Evolutionary conservation across 2,797 vertebrate genomes (phyloP).

Genomic region (Psittacula derbiana): DNA sequence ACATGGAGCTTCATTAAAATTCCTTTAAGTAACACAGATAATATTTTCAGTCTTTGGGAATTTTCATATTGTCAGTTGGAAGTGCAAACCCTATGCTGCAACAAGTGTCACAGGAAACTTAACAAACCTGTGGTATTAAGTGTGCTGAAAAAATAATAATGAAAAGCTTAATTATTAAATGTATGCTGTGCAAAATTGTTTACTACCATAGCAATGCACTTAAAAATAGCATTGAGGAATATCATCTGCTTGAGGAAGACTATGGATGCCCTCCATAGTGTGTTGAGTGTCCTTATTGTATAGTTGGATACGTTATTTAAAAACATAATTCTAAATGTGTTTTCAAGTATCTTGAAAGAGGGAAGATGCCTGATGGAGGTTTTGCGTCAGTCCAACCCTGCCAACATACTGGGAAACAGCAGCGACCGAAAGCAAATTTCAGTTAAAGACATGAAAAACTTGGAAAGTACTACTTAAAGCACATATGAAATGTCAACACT

Average conservation of each 20-base stretch:
- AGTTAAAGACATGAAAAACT: neutral
- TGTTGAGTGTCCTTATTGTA: neutral
- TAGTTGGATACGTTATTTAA: neutral
- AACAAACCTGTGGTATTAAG: neutral
- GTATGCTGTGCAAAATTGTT: neutral
- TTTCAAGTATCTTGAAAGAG: neutral
- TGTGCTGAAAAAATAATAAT: neutral
- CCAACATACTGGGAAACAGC: neutral
- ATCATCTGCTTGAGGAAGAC: neutral
- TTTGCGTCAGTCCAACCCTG: neutral
- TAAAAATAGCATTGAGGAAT: neutral
- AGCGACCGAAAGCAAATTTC: neutral
- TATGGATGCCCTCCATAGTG: neutral
- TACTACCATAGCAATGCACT: neutral
- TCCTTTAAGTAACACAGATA: neutral
- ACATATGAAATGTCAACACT: neutral
- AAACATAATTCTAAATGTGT: neutral
- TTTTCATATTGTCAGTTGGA: neutral
- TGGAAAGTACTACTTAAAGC: neutral
- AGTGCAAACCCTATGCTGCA: neutral
- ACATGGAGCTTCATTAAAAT: neutral
- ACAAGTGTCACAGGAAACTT: neutral
- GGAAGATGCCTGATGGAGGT: neutral
- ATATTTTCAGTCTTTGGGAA: neutral
- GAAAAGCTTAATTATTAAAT: neutral